Evolutionary conservation across 2,113 vertebrate species (phyloP), one percentile per base, ranked within the genome.

Genomic region (Tragelaphus strepsiceros): DNA sequence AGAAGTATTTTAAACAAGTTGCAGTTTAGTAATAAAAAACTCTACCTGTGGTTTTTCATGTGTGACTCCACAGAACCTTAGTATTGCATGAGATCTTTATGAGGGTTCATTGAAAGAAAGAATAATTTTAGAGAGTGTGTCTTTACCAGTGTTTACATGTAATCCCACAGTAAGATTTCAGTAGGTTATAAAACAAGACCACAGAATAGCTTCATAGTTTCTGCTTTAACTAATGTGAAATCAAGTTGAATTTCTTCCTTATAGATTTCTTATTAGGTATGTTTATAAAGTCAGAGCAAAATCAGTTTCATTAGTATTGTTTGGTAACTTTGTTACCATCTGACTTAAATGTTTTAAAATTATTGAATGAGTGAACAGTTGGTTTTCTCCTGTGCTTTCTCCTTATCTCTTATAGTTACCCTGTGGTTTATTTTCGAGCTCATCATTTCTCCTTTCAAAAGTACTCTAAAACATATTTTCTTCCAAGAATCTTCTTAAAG

Each of bases 231-330:
- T 87, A 28, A 30, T 77, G 17, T 87, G 8, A 15, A 88, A 49
- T 77, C 28, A 93, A 87, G 35, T 53, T 64, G 19, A 12, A 89
- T 43, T 88, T 98, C 30, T 49, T 43, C 24, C 12, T 90, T 74
- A 49, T 11, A 39, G 3, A 56, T 94, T 96, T 93, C 51, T 78
- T 94, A 59, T 86, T 90, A 74, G 53, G 62, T 91, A 35, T 43
- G 2, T 80, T 94, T 96, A 46, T 92, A 53, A 97, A 89, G 28
- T 46, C 82, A 96, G 84, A 96, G 87, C 30, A 49, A 84, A 96
- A 77, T 80, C 78, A 82, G 4, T 90, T 90, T n/a, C 97, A 82
- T 35, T 88, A 82, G 46, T 51, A 94, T 46, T 94, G 49, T 26
- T 81, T 21, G 71, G 32, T 86, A 91, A 92, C 51, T 96, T 87